These are phyloP conservation scores for Escarpia spicata DNA, from an alignment of 2,888 invertebrate species.

Conservation along the genomic window DNA sequence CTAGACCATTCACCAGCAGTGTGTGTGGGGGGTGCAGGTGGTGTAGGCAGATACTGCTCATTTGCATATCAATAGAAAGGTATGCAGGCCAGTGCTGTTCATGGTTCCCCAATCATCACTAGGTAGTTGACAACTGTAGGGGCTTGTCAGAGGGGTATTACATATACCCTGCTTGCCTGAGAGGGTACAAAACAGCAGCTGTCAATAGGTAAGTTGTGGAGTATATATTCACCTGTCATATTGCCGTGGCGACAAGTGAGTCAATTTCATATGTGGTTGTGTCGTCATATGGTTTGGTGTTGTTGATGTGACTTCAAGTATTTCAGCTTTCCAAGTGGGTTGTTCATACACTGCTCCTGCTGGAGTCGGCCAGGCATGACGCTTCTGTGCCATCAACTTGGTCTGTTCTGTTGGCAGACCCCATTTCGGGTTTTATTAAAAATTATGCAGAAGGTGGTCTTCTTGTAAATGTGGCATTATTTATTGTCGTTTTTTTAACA, in stretches of 20 bases:
- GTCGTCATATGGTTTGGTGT: not conserved
- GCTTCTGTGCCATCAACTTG: not conserved
- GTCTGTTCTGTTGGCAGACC: not conserved
- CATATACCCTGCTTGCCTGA: not conserved
- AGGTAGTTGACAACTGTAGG: not conserved
- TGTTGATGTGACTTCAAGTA: not conserved
- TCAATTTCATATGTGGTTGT: not conserved
- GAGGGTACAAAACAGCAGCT: not conserved
- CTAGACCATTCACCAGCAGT: not conserved
- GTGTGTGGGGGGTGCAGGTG: not conserved
- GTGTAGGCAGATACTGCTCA: not conserved
- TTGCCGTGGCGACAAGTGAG: not conserved
- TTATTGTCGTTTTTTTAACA: not conserved
- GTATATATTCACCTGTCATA: not conserved
- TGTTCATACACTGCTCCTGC: not conserved
- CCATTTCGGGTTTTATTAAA: not conserved
- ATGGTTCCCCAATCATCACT: not conserved
- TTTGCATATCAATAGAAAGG: slow-evolving; percentile 6
- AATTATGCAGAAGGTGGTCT: not conserved
- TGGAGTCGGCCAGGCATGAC: not conserved
- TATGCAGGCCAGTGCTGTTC: not conserved
- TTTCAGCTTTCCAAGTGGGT: not conserved
- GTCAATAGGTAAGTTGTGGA: not conserved
- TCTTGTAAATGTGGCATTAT: not conserved
- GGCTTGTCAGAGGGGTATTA: slow-evolving; percentile 3